Conservation (phyloP, 2,113 vertebrate species). For the Nematolebias whitei region DNA sequence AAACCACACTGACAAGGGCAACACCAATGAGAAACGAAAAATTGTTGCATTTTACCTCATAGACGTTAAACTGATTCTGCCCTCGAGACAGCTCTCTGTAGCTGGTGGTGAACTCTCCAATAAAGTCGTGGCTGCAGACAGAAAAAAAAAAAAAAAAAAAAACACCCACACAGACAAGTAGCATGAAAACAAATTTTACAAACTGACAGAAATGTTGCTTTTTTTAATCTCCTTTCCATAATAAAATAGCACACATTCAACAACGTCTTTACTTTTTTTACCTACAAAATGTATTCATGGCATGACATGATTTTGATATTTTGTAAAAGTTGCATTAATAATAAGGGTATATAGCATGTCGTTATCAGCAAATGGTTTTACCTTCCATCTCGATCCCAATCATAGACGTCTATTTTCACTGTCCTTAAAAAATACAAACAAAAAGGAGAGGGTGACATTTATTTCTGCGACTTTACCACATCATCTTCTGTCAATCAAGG, state of each 20-base stretch:
- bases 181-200: slow-evolving; percentile 8
- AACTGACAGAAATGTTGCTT: slow-evolving; percentile 5
- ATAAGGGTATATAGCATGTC: background rate
- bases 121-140: slow-evolving; percentile 92
- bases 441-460: background rate
- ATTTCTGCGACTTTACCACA: background rate
- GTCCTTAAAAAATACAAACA: slow-evolving; percentile 79
- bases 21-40: slow-evolving; percentile 10
- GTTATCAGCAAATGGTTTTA: slow-evolving; percentile 61
- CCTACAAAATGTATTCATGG: slow-evolving; percentile 2
- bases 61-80: slow-evolving; percentile 93
- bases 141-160: background rate
- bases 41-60: slow-evolving; percentile 71
- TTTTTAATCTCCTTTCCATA: too few relatives aligned
- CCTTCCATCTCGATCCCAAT: slow-evolving; percentile 98
- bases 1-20: background rate
- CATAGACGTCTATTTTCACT: slow-evolving; percentile 94
- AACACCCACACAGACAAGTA: slow-evolving; percentile 30
- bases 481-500: slow-evolving; percentile 8
- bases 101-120: slow-evolving; percentile 98
- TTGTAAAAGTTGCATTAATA: slow-evolving; percentile 6
- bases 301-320: slow-evolving; percentile 10
- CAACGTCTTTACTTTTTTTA: slow-evolving; percentile 3
- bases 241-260: background rate
- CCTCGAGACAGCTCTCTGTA: slow-evolving; percentile 96